Base-by-base conservation (phyloP, 2,797 vertebrate genomes). In the Allobates femoralis region DNA sequence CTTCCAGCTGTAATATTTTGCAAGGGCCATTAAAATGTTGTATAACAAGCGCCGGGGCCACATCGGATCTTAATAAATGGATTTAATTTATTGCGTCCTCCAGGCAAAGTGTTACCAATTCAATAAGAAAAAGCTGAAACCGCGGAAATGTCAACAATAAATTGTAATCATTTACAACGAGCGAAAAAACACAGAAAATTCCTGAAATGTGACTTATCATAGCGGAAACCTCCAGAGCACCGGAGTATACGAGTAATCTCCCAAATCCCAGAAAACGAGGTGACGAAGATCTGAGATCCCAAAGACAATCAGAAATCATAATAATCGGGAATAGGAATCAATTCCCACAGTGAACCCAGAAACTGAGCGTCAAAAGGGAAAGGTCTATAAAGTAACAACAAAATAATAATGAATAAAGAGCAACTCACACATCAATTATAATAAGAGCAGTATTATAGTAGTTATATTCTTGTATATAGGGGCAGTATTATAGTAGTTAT, bases 121-220 rank as follows among this genome's bases (percentile, higher is more conserved):
- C 69, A 56, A 30, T 46, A 77, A 73, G 86, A 74, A 23, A 46
- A 12, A 41, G 83, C 78, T 85, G 64, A 88, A 51, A n/a, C 58
- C 56, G 86, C 77, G 79, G 75, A 87, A 84, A 84, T 75, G 83
- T 81, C 82, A 76, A 81, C 50, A 55, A 76, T 66, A 88, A 81
- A 85, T 84, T 80, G 67, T 81, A 75, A 84, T 87, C 67, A 87
- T 81, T 60, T 76, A 66, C 34, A 80, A 78, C 21, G 15, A 77
- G 56, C 74, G 67, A 74, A 81, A 82, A 62, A 79, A 7, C n/a
- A 2, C 1, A 46, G 8, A 5, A 32, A 79, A 81, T n/a, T 28
- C 26, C 37, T 23, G 12, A 2, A 5, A 46, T 58, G 53, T 77
- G 75, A 64, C 37, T 64, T 51, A 69, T 71, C 66, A 66, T 75